Conservation (phyloP, 2,888 invertebrate genomes). For the Polia nebulosa region DNA sequence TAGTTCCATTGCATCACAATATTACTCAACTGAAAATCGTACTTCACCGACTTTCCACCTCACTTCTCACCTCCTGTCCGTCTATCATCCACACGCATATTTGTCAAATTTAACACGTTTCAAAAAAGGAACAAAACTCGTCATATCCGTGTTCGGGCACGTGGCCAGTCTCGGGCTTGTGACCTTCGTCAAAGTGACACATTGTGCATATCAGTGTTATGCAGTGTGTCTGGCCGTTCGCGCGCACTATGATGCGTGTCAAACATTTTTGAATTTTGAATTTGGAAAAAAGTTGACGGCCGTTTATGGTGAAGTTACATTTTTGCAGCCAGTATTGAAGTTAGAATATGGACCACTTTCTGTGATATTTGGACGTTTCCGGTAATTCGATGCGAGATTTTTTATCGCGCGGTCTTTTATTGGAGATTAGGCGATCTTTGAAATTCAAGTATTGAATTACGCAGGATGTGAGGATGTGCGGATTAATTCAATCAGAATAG, state of each 20-base stretch:
- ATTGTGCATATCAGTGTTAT: slow-evolving; percentile 85
- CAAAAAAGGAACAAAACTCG: slow-evolving; percentile 72
- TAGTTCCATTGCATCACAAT: no score
- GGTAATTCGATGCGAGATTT: slow-evolving; percentile 38
- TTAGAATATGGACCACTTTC: neutral
- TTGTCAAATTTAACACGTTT: slow-evolving; percentile 62
- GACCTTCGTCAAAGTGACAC: slow-evolving; percentile 90
- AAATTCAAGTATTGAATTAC: slow-evolving; percentile 21
- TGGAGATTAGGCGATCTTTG: neutral
- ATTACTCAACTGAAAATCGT: neutral
- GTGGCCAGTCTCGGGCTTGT: slow-evolving; percentile 77
- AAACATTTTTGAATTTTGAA: slow-evolving; percentile 57
- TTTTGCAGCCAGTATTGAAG: slow-evolving; percentile 11
- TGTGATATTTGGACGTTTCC: slow-evolving; percentile 47
- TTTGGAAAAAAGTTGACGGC: slow-evolving; percentile 31
- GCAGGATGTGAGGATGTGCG: slow-evolving; percentile 19
- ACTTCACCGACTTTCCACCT: neutral
- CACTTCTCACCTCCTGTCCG: slow-evolving; percentile 1
- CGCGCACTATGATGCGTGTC: slow-evolving; percentile 73
- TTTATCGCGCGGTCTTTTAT: neutral
- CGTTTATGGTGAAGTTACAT: slow-evolving; percentile 20
- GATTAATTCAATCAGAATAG: slow-evolving; percentile 14
- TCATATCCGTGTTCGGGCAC: slow-evolving; percentile 81
- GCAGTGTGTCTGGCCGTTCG: slow-evolving; percentile 78
- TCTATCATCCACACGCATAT: slow-evolving; percentile 35